These are phyloP conservation scores for Origma solitaria DNA, from an alignment of 2,113 vertebrate species.

Conservation along the genomic window DNA sequence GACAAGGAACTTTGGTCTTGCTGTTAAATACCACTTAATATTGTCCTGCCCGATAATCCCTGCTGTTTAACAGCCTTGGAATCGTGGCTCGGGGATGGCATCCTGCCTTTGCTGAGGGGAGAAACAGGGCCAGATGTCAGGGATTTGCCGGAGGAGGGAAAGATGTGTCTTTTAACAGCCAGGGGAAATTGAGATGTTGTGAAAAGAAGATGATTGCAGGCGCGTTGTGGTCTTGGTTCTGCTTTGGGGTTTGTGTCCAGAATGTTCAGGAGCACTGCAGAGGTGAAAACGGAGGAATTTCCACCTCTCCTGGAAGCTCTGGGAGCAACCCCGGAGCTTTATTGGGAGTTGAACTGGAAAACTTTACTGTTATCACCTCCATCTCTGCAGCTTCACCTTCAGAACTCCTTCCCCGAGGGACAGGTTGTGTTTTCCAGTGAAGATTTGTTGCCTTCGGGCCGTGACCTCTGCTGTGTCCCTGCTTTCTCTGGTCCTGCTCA, in stretches of 20 bases:
- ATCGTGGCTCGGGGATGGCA: slow-evolving; percentile 52
- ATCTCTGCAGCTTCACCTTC: not conserved
- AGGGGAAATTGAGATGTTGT: slow-evolving; percentile 56
- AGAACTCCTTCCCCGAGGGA: not conserved
- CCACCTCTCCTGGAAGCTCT: not conserved
- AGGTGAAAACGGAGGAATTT: not conserved
- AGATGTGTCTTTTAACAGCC: slow-evolving; percentile 13
- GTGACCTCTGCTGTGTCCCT: not conserved
- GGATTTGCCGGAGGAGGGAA: slow-evolving; percentile 32
- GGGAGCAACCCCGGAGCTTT: not conserved
- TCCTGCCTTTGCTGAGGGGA: slow-evolving; percentile 56
- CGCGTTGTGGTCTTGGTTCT: not conserved
- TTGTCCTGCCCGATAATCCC: slow-evolving; percentile 78
- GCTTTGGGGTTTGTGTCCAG: not conserved
- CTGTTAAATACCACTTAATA: slow-evolving; percentile 82
- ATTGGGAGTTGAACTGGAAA: not conserved
- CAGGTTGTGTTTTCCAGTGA: not conserved
- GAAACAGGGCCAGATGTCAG: slow-evolving; percentile 68
- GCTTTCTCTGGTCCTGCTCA: not conserved
- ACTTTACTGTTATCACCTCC: not conserved
- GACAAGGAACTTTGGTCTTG: slow-evolving; percentile 80
- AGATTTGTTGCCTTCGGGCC: not conserved
- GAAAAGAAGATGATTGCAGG: slow-evolving; percentile 7
- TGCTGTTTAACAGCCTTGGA: slow-evolving; percentile 74
- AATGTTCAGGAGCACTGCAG: not conserved